phyloP scores from a whole-genome alignment of 1,140 invertebrate species.

The Andricus grossulariae region DNA sequence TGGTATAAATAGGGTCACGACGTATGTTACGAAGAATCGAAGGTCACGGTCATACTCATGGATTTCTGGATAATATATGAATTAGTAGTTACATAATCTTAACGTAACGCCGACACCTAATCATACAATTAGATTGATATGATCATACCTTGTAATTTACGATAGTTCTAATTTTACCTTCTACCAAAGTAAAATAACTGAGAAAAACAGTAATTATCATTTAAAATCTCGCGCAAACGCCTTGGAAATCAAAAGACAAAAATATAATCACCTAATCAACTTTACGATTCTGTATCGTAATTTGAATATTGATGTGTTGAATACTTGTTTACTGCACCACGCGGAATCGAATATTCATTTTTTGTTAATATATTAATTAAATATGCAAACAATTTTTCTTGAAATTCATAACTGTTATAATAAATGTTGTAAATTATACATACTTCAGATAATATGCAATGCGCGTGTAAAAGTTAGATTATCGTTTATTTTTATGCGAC shows the following conservation, averaged over 20 bases:
- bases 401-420: no score
- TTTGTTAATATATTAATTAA: no score
- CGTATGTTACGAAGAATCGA: not conserved
- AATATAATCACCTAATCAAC: no score
- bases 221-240: not conserved
- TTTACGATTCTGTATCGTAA: no score
- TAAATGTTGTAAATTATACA: no score
- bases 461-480: no score
- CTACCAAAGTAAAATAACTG: not conserved
- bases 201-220: not conserved
- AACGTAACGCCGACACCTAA: constrained; percentile 10
- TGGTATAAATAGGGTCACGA: not conserved
- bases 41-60: constrained; percentile 3
- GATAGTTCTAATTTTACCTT: not conserved
- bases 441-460: no score
- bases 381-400: no score
- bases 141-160: constrained; percentile 24
- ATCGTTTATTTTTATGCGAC: no score
- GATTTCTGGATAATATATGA: constrained; percentile 25
- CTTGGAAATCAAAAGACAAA: not conserved
- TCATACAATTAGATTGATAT: constrained; percentile 18
- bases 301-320: no score
- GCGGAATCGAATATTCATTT: no score
- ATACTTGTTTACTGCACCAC: no score
- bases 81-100: constrained; percentile 1